Percentiles rank a stretch among this genome's conserved stretches.
phyloP scores from a whole-genome alignment of 2,797 vertebrate genomes.

The Heliangelus exortis region DNA sequence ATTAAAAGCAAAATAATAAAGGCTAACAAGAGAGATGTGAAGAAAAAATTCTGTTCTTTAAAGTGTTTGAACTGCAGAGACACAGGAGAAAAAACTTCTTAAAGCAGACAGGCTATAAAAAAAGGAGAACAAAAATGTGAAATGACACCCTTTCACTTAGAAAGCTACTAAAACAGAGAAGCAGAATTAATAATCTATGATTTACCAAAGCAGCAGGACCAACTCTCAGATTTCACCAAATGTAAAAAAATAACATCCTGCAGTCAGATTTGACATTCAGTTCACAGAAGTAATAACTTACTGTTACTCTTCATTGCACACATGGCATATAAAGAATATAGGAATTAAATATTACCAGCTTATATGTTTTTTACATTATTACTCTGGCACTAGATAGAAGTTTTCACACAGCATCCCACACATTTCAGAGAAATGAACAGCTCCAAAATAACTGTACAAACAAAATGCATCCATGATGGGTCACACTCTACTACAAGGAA shows the following conservation, averaged over 20 bases:
- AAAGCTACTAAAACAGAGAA: not conserved
- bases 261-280: not conserved
- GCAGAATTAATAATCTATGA: not conserved
- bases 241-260: not conserved
- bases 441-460: not conserved
- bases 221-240: not conserved
- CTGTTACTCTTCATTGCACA: not conserved
- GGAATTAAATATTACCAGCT: not conserved
- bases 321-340: not conserved
- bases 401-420: not conserved
- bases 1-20: not conserved
- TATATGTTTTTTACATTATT: not conserved
- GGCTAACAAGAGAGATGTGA: not conserved
- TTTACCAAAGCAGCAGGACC: not conserved
- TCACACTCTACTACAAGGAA: not conserved
- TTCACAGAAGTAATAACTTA: not conserved
- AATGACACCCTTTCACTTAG: not conserved
- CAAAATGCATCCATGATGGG: not conserved
- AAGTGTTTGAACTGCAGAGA: not conserved
- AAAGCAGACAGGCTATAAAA: not conserved
- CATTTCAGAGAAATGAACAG: not conserved
- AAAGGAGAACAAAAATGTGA: not conserved
- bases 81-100: not conserved
- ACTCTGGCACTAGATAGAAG: not conserved
- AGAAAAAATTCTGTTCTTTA: not conserved